Evolutionary conservation across 2,797 vertebrate species (phyloP), one percentile per base, ranked within the genome.

Genomic region (Benthosema pterotum): DNA sequence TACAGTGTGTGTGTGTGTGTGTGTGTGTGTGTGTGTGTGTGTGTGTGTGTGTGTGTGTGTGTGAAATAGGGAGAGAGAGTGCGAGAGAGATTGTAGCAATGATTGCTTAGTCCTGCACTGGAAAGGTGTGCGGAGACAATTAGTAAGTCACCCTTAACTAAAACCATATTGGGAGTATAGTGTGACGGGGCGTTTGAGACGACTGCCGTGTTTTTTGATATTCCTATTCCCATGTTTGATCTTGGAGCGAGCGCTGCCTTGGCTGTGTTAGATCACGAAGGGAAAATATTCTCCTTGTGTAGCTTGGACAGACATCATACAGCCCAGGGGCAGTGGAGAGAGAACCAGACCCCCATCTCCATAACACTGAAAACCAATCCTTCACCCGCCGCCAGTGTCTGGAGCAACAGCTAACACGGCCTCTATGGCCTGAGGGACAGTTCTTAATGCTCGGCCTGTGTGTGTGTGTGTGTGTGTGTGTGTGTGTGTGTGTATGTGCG

Each of bases 281-380:
- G 85, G 80, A 90, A 92, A 92, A 91, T 84, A 92, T 87, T 87
- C 70, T 48, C 43, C 71, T 79, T 92, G 90, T 92, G 89, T 92
- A 83, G 85, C 69, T 94, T 93, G 92, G 93, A 92, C 64, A 47
- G 81, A 91, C 90, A 90, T 94, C 90, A 94, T 38, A 92, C 65
- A 65, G 69, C 77, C 81, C 62, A 62, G 9, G 73, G 73, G 71
- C 83, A 72, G 75, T 55, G 6, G 22, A 25, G 58, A 77, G 61
- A 80, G 78, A 82, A 83, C 71, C 78, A 80, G 84, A 77, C 62
- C 69, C 71, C 65, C 48, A 28, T 82, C 70, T 75, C 69, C 13
- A 70, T 60, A 72, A 64, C 15, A 57, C 63, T 63, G 69, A 75
- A 84, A 81, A 80, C 63, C 73, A 72, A 82, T 77, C 64, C 80